phyloP scores from a whole-genome alignment of 2,888 invertebrate species.

The Theretra japonica region DNA sequence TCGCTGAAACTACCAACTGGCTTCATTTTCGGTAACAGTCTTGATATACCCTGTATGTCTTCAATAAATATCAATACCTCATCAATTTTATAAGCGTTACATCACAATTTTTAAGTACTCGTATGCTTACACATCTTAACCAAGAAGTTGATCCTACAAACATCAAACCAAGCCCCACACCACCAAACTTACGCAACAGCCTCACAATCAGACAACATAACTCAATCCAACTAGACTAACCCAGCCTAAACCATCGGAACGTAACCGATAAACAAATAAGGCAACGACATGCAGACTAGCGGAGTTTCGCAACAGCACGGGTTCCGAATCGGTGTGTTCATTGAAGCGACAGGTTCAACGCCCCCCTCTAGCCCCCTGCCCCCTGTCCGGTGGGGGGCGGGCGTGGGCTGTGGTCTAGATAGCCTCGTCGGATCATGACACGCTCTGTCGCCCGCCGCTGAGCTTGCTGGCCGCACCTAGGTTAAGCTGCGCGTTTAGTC shows the following conservation, averaged over 20 bases:
- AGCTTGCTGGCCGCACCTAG: constrained; percentile 41
- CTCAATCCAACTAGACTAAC: not conserved
- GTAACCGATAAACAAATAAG: constrained; percentile 16
- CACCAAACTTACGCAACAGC: not conserved
- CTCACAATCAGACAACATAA: constrained; percentile 2
- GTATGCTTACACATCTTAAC: too few species aligned
- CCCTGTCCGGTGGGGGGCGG: constrained; percentile 15
- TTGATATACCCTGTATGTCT: too few species aligned
- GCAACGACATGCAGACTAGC: not conserved
- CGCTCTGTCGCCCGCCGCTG: constrained; percentile 64
- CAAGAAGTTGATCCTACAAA: not conserved
- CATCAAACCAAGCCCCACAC: not conserved
- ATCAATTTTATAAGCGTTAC: too few species aligned
- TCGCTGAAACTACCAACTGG: too few species aligned
- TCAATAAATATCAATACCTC: too few species aligned
- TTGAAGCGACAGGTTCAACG: constrained; percentile 54
- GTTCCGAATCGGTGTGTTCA: constrained; percentile 41
- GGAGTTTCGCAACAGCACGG: constrained; percentile 32
- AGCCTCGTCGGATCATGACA: constrained; percentile 61
- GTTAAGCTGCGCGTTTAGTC: not conserved
- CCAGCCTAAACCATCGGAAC: not conserved
- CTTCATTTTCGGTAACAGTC: too few species aligned
- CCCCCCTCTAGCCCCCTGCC: constrained; percentile 33
- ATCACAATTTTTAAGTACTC: too few species aligned
- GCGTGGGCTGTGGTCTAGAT: constrained; percentile 55